These are phyloP conservation scores for Litoditis marina DNA, from an alignment of 2,888 invertebrate species.

Conservation along the genomic window DNA sequence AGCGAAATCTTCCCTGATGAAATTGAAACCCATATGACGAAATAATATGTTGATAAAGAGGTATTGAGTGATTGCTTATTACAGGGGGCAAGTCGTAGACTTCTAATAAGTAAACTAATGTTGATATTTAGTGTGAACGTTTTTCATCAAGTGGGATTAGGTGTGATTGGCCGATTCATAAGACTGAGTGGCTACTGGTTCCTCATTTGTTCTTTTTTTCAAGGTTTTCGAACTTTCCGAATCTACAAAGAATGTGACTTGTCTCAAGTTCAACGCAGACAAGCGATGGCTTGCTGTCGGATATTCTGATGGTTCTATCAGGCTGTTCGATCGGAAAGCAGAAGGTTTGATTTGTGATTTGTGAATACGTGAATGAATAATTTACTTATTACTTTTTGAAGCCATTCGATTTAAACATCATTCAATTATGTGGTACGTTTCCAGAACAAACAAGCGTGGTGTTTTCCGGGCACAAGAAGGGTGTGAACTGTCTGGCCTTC, in stretches of 20 bases:
- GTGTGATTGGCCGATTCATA: no score
- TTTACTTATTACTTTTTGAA: constrained; percentile 4
- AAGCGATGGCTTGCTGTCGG: constrained; percentile 82
- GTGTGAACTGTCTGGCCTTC: constrained; percentile 79
- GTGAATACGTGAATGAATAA: background rate
- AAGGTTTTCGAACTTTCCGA: constrained; percentile 44
- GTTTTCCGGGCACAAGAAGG: constrained; percentile 79
- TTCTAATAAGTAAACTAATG: no score
- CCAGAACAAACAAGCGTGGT: constrained; percentile 70
- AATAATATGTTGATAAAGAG: no score
- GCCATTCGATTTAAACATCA: background rate
- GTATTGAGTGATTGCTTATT: no score
- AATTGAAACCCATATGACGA: no score
- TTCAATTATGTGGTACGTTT: constrained; percentile 8
- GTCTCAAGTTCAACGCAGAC: constrained; percentile 75
- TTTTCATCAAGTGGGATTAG: no score
- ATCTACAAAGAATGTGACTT: constrained; percentile 74
- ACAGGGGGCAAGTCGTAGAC: no score
- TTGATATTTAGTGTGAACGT: no score
- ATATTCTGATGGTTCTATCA: constrained; percentile 76
- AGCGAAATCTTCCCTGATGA: no score
- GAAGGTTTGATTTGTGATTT: constrained; percentile 63
- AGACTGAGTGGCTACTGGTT: no score
- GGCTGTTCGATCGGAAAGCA: constrained; percentile 60
- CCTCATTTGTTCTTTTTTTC: constrained; percentile 14